Conservation (phyloP, 1,140 invertebrate species). For the Piezodorus guildinii region DNA sequence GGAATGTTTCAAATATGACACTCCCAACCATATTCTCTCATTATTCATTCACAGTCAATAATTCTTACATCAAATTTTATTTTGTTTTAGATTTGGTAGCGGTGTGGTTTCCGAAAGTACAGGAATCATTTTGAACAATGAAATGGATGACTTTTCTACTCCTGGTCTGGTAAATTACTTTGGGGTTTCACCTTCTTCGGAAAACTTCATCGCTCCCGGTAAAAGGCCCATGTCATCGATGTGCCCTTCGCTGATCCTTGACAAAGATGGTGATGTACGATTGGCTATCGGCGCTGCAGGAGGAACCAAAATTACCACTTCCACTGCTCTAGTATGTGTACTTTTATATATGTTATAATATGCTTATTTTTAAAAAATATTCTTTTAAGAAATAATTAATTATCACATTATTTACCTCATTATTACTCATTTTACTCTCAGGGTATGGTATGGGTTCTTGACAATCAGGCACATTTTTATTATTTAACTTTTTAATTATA, state of each 20-base stretch:
- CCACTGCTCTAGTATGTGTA: conserved; percentile 54
- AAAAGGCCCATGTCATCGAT: conserved; percentile 86
- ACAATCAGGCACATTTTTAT: too few species aligned
- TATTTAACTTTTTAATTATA: too few species aligned
- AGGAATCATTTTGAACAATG: conserved; percentile 84
- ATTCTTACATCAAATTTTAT: neutral
- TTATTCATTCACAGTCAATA: too few species aligned
- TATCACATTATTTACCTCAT: too few species aligned
- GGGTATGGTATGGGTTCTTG: too few species aligned
- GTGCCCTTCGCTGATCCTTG: conserved; percentile 67
- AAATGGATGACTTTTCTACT: conserved; percentile 93
- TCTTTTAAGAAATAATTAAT: too few species aligned
- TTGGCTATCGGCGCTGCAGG: conserved; percentile 76
- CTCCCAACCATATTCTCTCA: too few species aligned
- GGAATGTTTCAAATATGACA: too few species aligned
- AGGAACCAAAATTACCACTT: conserved; percentile 78
- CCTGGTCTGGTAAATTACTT: conserved; percentile 66
- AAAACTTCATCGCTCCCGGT: conserved; percentile 65
- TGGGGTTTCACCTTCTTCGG: conserved; percentile 60
- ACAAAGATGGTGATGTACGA: conserved; percentile 47
- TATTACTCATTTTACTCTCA: too few species aligned
- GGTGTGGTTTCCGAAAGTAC: conserved; percentile 56
- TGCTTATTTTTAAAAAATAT: too few species aligned
- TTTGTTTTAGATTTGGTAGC: conserved; percentile 55
- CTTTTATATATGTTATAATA: conserved; percentile 2